Evolutionary conservation across 2,797 vertebrate species (phyloP).

Genomic region (Phrynocephalus guinanensis): DNA sequence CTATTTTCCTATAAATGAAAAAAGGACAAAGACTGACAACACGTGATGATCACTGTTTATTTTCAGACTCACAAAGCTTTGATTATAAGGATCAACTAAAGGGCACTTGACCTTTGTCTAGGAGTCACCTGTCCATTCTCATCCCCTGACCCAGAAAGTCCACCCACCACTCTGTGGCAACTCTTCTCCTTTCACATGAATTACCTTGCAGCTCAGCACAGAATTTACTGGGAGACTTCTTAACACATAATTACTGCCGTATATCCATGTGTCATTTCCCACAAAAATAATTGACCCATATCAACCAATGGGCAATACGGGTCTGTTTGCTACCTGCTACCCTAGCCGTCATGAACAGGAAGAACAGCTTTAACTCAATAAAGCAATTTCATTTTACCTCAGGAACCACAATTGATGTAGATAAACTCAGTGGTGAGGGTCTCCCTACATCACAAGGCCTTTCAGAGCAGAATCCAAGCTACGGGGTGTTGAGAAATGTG

Average conservation of each 20-base stretch:
- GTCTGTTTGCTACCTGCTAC: not conserved
- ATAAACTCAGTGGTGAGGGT: not conserved
- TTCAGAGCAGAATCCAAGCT: not conserved
- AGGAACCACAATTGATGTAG: not conserved
- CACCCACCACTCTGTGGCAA: not conserved
- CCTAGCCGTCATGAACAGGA: not conserved
- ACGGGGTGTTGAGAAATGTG: not conserved
- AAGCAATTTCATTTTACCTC: not conserved
- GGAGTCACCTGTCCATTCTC: not conserved
- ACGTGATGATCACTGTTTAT: not conserved
- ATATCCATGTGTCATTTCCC: not conserved
- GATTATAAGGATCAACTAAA: not conserved
- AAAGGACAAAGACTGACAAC: not conserved
- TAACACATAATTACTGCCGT: not conserved
- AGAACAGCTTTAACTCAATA: constrained; percentile 2
- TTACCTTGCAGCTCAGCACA: not conserved
- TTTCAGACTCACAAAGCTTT: not conserved
- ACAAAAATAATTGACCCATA: not conserved
- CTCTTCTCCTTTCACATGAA: not conserved
- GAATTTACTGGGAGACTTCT: not conserved
- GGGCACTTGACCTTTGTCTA: not conserved
- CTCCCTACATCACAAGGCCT: not conserved
- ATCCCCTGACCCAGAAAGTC: not conserved
- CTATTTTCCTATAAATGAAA: not conserved
- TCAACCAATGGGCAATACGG: not conserved